A percentile compares a stretch with the other conserved stretches of the same genome.
Evolutionary conservation across 2,888 invertebrate genomes (phyloP).

Genomic region (Papilio elwesi): DNA sequence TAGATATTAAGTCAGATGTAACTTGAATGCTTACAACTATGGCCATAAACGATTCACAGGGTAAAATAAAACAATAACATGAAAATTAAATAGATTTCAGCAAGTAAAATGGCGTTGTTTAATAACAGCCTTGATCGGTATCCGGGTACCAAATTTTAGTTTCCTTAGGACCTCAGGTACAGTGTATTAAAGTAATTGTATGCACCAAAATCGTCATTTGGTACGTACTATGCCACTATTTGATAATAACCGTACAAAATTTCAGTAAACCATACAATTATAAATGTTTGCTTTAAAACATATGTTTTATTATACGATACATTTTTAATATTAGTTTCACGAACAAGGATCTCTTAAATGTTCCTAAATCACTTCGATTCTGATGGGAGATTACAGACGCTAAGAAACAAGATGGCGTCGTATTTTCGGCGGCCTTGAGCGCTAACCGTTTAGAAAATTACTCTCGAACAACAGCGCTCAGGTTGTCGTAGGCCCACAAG

Average conservation of each 20-base stretch:
- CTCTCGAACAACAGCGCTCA: slow-evolving; percentile 4
- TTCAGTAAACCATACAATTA: too few relatives aligned
- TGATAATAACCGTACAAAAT: too few relatives aligned
- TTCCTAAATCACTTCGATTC: neutral
- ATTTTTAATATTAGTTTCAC: neutral
- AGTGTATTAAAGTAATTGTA: neutral
- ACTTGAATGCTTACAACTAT: neutral
- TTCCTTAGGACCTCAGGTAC: slow-evolving; percentile 7
- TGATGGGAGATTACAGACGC: neutral
- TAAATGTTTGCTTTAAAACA: too few relatives aligned
- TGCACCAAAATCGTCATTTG: too few relatives aligned
- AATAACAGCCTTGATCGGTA: slow-evolving; percentile 9
- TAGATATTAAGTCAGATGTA: neutral
- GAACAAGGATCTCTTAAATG: neutral
- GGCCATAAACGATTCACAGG: too few relatives aligned
- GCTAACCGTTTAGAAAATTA: slow-evolving; percentile 6
- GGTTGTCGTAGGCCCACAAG: slow-evolving; percentile 24
- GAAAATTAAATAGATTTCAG: neutral
- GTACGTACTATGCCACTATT: too few relatives aligned
- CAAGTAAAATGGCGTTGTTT: neutral
- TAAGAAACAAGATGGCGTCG: slow-evolving; percentile 21
- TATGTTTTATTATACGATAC: too few relatives aligned
- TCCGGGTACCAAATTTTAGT: slow-evolving; percentile 18
- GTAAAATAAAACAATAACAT: too few relatives aligned
- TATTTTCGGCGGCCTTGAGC: slow-evolving; percentile 23